Conservation (phyloP, 2,113 vertebrate species). For the Haemorhous mexicanus region DNA sequence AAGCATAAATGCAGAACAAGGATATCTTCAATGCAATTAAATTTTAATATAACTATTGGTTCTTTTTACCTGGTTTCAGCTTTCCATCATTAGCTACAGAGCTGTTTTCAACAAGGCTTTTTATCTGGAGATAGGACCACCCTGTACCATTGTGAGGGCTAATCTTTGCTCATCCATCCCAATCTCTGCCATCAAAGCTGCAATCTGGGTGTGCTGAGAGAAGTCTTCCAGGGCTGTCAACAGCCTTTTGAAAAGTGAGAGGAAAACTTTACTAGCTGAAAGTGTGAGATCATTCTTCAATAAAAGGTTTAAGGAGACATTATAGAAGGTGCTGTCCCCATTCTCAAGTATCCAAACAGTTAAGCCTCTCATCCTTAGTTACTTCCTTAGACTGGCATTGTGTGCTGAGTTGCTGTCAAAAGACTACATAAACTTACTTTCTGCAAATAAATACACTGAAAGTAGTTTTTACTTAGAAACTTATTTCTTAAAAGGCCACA, state of each 20-base stretch:
- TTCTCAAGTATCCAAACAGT: not conserved
- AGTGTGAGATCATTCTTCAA: not conserved
- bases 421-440: not conserved
- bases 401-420: not conserved
- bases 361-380: not conserved
- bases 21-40: not conserved
- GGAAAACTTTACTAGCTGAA: not conserved
- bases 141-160: slow-evolving; percentile 47
- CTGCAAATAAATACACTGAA: not conserved
- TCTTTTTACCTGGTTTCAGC: slow-evolving; percentile 62
- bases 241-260: not conserved
- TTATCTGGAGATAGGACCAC: slow-evolving; percentile 66
- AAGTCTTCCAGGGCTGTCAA: not conserved
- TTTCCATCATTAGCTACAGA: slow-evolving; percentile 47
- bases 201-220: slow-evolving; percentile 5
- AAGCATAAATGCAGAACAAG: not conserved
- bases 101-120: slow-evolving; percentile 38
- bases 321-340: not conserved
- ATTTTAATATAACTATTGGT: not conserved
- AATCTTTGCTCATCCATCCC: slow-evolving; percentile 40
- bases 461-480: not conserved
- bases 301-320: not conserved
- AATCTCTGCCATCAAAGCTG: slow-evolving; percentile 26
- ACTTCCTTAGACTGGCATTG: not conserved
- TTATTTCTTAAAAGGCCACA: not conserved